These are phyloP conservation scores for Pogoniulus pusillus DNA, from an alignment of 2,797 vertebrate species.

Conservation along the genomic window DNA sequence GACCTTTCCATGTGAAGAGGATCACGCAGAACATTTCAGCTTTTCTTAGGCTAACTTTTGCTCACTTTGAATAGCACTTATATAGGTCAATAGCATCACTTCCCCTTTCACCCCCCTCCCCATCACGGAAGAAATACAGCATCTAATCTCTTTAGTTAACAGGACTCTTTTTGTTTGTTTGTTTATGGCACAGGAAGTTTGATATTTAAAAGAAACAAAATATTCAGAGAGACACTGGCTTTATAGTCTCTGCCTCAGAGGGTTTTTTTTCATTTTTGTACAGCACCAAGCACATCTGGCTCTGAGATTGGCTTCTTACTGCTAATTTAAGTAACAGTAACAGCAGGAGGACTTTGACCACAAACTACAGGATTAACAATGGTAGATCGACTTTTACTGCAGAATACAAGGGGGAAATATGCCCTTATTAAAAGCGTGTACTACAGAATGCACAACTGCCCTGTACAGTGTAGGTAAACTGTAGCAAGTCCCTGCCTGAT, in stretches of 20 bases:
- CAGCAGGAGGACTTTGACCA: not conserved
- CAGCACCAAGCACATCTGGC: not conserved
- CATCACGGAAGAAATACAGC: slow-evolving; percentile 29
- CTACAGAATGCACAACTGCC: not conserved
- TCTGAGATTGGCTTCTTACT: not conserved
- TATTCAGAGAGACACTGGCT: not conserved
- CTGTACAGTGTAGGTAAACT: not conserved
- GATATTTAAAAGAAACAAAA: slow-evolving; percentile 36
- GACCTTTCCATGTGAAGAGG: slow-evolving; percentile 66
- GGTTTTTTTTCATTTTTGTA: not conserved
- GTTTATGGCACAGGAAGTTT: not conserved
- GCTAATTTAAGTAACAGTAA: not conserved
- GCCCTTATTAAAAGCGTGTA: not conserved
- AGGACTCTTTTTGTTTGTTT: slow-evolving; percentile 1
- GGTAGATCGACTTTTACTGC: not conserved
- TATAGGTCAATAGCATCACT: slow-evolving; percentile 69
- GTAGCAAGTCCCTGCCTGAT: not conserved
- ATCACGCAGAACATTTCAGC: slow-evolving; percentile 65
- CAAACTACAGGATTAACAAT: not conserved
- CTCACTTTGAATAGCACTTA: slow-evolving; percentile 71
- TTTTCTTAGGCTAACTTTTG: slow-evolving; percentile 70
- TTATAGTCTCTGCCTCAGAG: not conserved
- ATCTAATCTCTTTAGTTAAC: slow-evolving; percentile 49
- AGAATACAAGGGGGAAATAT: not conserved
- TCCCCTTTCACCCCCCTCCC: slow-evolving; percentile 53